These are phyloP conservation scores for Gobio gobio DNA, from an alignment of 2,113 vertebrate genomes.

Conservation along the genomic window DNA sequence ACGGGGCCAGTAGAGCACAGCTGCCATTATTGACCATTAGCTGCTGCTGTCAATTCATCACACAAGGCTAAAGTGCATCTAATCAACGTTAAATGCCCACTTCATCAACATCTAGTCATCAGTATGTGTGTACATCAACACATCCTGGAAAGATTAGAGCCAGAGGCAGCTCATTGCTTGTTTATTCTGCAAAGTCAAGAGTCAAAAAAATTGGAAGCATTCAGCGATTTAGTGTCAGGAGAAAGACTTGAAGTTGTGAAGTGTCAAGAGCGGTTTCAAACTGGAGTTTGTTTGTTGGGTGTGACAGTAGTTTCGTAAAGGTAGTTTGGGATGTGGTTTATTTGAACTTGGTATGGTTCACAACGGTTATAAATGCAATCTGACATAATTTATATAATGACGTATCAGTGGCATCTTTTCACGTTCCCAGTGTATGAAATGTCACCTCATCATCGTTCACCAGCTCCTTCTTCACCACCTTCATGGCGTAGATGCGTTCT, in stretches of 20 bases:
- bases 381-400: background rate
- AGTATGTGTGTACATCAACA: conserved; percentile 50
- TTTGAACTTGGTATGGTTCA: background rate
- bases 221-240: background rate
- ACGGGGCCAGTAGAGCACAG: conserved; percentile 44
- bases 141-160: conserved; percentile 60
- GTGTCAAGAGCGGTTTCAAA: background rate
- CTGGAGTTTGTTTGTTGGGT: background rate
- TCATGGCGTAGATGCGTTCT: conserved; percentile 98
- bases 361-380: background rate
- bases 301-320: background rate
- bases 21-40: conserved; percentile 64
- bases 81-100: conserved; percentile 70
- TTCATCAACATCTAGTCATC: conserved; percentile 54
- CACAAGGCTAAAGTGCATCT: conserved; percentile 69
- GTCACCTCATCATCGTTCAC: conserved; percentile 97
- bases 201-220: background rate
- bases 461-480: conserved; percentile 98
- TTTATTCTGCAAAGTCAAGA: conserved; percentile 19
- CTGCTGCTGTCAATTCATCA: conserved; percentile 71
- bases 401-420: background rate
- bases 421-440: background rate
- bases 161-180: background rate
- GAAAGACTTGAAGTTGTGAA: background rate
- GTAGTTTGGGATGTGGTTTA: background rate